phyloP scores from a whole-genome alignment of 2,888 invertebrate genomes.

The Ectemnius continuus region DNA sequence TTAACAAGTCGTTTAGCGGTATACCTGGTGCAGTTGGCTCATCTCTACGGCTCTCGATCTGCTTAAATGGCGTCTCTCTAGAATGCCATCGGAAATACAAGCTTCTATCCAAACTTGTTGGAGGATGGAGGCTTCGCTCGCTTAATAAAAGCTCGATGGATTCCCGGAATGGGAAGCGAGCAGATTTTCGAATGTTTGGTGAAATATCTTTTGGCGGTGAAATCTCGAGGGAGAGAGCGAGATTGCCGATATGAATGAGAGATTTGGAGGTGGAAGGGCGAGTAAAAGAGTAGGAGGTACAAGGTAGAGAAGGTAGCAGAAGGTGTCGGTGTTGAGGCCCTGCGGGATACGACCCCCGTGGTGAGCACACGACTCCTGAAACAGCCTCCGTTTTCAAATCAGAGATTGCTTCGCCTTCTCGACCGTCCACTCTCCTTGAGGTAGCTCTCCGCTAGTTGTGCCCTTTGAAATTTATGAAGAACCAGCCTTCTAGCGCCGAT shows the following conservation, averaged over 20 bases:
- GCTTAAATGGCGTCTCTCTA: conserved; percentile 40
- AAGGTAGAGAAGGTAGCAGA: conserved; percentile 42
- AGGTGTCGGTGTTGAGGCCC: conserved; percentile 73
- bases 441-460: conserved; percentile 54
- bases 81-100: conserved; percentile 23
- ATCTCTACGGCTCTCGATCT: conserved; percentile 1
- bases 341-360: conserved; percentile 77
- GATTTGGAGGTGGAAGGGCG: too few relatives aligned
- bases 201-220: too few relatives aligned
- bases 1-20: conserved; percentile 73
- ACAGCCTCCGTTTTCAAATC: conserved; percentile 74
- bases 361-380: conserved; percentile 76
- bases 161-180: too few relatives aligned
- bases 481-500: conserved; percentile 46
- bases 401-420: conserved; percentile 50
- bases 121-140: too few relatives aligned
- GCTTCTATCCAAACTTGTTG: background rate
- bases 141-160: too few relatives aligned
- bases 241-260: too few relatives aligned
- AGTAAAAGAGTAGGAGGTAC: conserved; percentile 2
- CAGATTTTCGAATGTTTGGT: too few relatives aligned
- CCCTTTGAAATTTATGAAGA: conserved; percentile 55
- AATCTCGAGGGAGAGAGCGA: too few relatives aligned
- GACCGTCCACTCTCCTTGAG: conserved; percentile 8
- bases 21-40: conserved; percentile 60